Evolutionary conservation across 1,140 invertebrate species (phyloP), one percentile per base, ranked within the genome.

Genomic region (Cecropterus lyciades): DNA sequence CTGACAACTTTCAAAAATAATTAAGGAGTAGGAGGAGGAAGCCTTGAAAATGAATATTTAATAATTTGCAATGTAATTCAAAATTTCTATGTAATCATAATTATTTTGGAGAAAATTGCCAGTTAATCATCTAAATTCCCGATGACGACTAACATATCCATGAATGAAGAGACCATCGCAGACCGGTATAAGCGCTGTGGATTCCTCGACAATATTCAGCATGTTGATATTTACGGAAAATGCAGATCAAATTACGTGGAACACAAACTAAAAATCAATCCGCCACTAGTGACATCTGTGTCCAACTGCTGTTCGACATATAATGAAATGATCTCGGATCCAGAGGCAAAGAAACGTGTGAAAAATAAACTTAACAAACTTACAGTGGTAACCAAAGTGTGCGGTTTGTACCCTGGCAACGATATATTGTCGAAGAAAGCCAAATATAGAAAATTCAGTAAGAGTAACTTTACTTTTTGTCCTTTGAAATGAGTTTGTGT

Each of bases 171-270:
- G 37, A 48, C 56, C 4, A 20, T 66, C 2, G 45, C 46, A 13
- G 73, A 80, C 2, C 65, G 71, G 16, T 84, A 84, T 46, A 72
- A 59, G 43, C 75, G 60, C 64, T 87, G 84, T 51, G 59, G 51
- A 0, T 62, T 78, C 20, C 45, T 83, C 9, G 77, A 83, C 27
- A 46, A 63, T 1, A 80, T 87, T 10, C 75, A 85, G 56, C 85
- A 86, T 57, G 81, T 88, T 9, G 85, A 88, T 24, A 84, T 86
- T 14, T 74, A 63, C 24, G 80, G 84, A 0, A 80, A 67, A 52
- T 52, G 45, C 5, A 57, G 65, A 42, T 65, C 72, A 0, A 72
- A 40, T 27, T 80, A 83, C 49, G 9, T 52, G 0, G 73, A 79
- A 27, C 70, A 73, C 3, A 69, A 27, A 40, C 30, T 42, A 8